Percentiles rank a stretch among this genome's conserved stretches.
Evolutionary conservation across 2,113 vertebrate species (phyloP).

Genomic region (Oryzias curvinotus): DNA sequence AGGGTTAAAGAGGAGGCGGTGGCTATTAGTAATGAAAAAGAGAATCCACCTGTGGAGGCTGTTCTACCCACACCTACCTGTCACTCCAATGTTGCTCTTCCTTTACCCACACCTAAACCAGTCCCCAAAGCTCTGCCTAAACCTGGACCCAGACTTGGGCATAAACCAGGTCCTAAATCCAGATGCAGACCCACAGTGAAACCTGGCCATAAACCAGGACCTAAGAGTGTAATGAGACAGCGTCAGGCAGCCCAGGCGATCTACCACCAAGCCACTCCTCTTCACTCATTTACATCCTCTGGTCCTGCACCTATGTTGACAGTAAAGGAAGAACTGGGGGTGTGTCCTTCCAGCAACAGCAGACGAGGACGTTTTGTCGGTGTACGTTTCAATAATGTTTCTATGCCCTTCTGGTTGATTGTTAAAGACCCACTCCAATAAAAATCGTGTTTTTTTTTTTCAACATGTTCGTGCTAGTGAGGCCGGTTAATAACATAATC

Average conservation of each 20-base stretch:
- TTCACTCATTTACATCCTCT: conserved; percentile 34
- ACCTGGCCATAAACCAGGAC: conserved; percentile 63
- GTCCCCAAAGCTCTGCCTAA: conserved; percentile 57
- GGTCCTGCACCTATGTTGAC: conserved; percentile 26
- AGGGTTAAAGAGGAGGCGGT: conserved; percentile 63
- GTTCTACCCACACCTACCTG: conserved; percentile 35
- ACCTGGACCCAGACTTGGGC: conserved; percentile 64
- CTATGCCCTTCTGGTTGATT: background rate
- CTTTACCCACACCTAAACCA: conserved; percentile 57
- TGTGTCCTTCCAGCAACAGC: conserved; percentile 39
- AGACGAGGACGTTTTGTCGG: conserved; percentile 66
- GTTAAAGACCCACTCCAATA: background rate
- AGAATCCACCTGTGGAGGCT: conserved; percentile 38
- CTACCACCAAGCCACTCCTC: conserved; percentile 25
- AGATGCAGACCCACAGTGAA: conserved; percentile 56
- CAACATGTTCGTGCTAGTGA: background rate
- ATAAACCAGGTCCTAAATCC: conserved; percentile 68
- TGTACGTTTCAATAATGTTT: conserved; percentile 51
- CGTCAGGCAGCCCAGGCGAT: conserved; percentile 62
- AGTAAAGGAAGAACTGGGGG: conserved; percentile 49
- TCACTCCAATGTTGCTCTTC: conserved; percentile 48
- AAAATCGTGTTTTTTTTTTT: background rate
- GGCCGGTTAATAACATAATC: too few species aligned
- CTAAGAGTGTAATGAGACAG: conserved; percentile 66
- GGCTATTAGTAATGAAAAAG: conserved; percentile 43